phyloP scores from a whole-genome alignment of 23 tunicate genomes.

The Ciona savignyi region DNA sequence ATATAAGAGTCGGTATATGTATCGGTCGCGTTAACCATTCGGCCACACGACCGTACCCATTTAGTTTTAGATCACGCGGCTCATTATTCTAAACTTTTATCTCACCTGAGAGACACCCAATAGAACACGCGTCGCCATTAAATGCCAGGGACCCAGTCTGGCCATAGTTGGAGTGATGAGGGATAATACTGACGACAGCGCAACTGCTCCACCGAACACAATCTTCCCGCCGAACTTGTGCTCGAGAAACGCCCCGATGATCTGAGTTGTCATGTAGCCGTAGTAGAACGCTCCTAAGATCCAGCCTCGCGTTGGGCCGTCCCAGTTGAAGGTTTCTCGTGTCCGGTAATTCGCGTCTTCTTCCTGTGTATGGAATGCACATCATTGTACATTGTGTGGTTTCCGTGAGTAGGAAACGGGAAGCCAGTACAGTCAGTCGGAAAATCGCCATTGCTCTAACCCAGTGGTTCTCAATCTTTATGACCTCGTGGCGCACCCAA shows the following conservation, averaged over 20 bases:
- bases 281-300: conserved; percentile 48
- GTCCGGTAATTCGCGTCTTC: background rate
- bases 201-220: conserved; percentile 43
- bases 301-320: conserved; percentile 47
- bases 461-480: too few relatives aligned
- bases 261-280: conserved; percentile 49
- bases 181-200: conserved; percentile 31
- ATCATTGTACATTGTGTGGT: too few relatives aligned
- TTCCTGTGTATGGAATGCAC: background rate
- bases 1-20: too few relatives aligned
- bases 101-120: conserved; percentile 42
- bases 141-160: conserved; percentile 30
- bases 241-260: conserved; percentile 42
- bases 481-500: too few relatives aligned
- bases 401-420: too few relatives aligned
- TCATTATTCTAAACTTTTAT: too few relatives aligned
- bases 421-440: too few relatives aligned
- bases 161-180: conserved; percentile 41
- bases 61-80: too few relatives aligned
- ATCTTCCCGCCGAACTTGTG: conserved; percentile 59
- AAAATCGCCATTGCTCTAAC: too few relatives aligned
- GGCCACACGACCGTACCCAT: too few relatives aligned
- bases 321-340: conserved; percentile 32
- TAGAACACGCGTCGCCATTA: conserved; percentile 23
- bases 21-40: too few relatives aligned